Evolutionary conservation across 2,113 vertebrate genomes (phyloP).

Genomic region (Phyllopteryx taeniolatus): DNA sequence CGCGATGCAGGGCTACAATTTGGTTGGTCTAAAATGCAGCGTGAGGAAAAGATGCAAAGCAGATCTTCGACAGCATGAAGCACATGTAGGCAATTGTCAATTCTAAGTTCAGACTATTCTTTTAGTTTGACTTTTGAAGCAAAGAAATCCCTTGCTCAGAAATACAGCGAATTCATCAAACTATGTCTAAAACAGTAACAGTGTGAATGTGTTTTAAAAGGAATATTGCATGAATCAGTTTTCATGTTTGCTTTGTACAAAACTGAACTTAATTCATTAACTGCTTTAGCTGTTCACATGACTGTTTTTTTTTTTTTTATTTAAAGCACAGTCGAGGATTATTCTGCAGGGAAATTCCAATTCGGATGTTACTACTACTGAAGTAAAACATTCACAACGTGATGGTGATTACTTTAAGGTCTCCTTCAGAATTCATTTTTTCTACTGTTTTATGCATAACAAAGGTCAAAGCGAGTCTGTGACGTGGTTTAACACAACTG

Average conservation of each 20-base stretch:
- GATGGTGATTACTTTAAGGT: no score
- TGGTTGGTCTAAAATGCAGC: constrained; percentile 4
- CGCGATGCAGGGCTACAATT: not conserved
- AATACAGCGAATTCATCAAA: no score
- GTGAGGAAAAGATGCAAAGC: constrained; percentile 1
- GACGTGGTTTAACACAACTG: no score
- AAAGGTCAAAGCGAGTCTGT: no score
- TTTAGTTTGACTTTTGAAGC: no score
- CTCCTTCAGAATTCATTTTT: no score
- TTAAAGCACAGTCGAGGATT: not conserved
- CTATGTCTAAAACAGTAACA: not conserved
- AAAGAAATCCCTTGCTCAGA: no score
- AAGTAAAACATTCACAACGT: no score
- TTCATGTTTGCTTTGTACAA: not conserved
- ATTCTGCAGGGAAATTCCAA: constrained; percentile 4
- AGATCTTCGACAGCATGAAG: not conserved
- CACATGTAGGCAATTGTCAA: not conserved
- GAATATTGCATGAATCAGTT: not conserved
- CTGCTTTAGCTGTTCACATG: constrained; percentile 20
- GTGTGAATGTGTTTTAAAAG: not conserved
- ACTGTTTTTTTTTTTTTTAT: constrained; percentile 3
- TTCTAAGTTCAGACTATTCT: not conserved
- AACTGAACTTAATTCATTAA: constrained; percentile 42
- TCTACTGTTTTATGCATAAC: no score
- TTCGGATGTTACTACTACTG: not conserved